Conservation (phyloP, 1,140 invertebrate genomes). For the Drosophila pectinifera region DNA sequence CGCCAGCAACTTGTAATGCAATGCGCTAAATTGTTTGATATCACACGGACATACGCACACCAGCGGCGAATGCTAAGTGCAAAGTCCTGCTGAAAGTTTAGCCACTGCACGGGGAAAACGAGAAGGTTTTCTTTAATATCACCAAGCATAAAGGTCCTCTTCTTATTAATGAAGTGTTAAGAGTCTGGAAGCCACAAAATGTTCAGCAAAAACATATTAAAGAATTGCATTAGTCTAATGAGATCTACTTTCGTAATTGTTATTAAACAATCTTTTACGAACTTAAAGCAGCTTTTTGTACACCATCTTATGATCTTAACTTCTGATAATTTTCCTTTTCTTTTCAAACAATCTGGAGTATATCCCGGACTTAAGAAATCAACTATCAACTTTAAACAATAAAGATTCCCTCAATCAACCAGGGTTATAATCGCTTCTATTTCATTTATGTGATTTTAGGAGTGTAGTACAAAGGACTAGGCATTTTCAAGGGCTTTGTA, state of each 20-base stretch:
- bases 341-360: background rate
- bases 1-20: conserved; percentile 64
- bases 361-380: background rate
- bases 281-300: background rate
- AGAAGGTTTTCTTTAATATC: conserved; percentile 7
- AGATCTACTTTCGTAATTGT: background rate
- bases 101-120: conserved; percentile 34
- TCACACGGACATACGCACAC: conserved; percentile 36
- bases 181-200: too few relatives aligned
- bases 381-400: too few relatives aligned
- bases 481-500: background rate
- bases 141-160: too few relatives aligned
- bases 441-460: background rate
- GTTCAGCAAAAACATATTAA: too few relatives aligned
- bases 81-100: conserved; percentile 69
- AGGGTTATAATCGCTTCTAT: background rate
- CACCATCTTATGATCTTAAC: too few relatives aligned
- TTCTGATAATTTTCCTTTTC: background rate
- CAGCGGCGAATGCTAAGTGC: conserved; percentile 60
- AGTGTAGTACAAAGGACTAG: background rate
- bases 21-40: conserved; percentile 77
- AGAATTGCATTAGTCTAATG: too few relatives aligned
- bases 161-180: background rate
- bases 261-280: background rate
- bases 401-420: background rate